Percentiles rank a stretch among this genome's conserved stretches.
Conservation (phyloP, 2,797 vertebrate species). For the Mormyrus proboscirostris region DNA sequence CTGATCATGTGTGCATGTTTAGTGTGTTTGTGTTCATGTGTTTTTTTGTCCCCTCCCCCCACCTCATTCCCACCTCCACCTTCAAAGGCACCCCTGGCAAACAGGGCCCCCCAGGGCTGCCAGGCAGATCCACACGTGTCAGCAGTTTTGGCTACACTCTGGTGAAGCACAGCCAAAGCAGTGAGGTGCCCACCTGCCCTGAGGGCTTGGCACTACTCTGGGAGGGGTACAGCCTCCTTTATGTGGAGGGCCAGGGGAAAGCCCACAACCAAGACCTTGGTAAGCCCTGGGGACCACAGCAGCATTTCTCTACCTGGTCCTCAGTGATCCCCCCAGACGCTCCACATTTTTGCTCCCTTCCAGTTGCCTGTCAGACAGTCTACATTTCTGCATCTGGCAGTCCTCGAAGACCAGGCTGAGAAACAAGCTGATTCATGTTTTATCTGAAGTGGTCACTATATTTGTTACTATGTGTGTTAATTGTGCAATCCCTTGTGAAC, state of each 20-base stretch:
- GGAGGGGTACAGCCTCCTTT: constrained; percentile 88
- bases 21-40: neutral
- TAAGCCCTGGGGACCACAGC: constrained; percentile 43
- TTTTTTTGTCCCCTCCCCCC: neutral
- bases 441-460: neutral
- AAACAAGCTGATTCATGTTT: neutral
- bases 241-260: constrained; percentile 92
- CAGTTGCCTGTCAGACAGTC: neutral
- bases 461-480: neutral
- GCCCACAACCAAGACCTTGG: constrained; percentile 93
- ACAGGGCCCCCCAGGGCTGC: constrained; percentile 60
- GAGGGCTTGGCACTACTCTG: constrained; percentile 81
- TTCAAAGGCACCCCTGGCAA: constrained; percentile 67
- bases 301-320: neutral
- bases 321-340: neutral
- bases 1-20: neutral
- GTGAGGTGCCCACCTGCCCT: constrained; percentile 82
- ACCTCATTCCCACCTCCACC: neutral
- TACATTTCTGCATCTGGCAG: neutral
- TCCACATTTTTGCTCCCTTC: neutral
- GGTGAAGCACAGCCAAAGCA: constrained; percentile 88
- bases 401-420: neutral
- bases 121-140: constrained; percentile 64
- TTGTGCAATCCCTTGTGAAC: neutral
- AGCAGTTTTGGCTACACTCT: constrained; percentile 77